phyloP scores from a whole-genome alignment of 2,888 invertebrate genomes.

The Calameuta idolon region DNA sequence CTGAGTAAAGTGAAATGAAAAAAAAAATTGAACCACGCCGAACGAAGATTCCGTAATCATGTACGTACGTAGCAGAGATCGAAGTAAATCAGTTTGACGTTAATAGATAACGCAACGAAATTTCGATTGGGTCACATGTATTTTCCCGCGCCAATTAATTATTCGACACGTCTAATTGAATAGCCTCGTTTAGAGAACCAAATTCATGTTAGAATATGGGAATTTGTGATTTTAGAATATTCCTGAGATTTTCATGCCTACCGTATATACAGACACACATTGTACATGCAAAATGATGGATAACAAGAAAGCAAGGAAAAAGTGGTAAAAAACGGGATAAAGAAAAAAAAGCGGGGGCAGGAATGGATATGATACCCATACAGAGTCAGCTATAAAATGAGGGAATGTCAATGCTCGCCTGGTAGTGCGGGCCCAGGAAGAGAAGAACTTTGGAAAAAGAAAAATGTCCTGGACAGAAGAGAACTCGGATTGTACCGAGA shows the following conservation, averaged over 20 bases:
- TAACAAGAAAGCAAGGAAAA: neutral
- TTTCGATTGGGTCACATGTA: conserved; percentile 13
- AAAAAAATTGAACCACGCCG: conserved; percentile 16
- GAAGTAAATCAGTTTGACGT: neutral
- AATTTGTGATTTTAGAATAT: neutral
- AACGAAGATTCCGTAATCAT: conserved; percentile 15
- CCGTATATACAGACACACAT: neutral
- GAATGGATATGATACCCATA: neutral
- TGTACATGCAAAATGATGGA: neutral
- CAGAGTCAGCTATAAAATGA: neutral
- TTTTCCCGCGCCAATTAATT: conserved; percentile 54
- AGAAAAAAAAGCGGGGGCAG: neutral
- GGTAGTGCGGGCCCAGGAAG: neutral
- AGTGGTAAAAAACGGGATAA: neutral
- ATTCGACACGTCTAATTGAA: conserved; percentile 56
- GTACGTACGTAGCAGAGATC: neutral
- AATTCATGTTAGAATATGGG: conserved; percentile 10
- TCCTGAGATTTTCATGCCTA: neutral
- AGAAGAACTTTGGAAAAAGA: neutral
- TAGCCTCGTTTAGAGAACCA: conserved; percentile 51
- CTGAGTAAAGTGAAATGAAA: conserved; percentile 1
- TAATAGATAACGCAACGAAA: neutral
- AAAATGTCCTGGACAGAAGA: neutral
- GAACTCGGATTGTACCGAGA: neutral
- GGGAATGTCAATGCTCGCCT: neutral